phyloP scores from a whole-genome alignment of 1,140 invertebrate genomes.

The Ericerus pela region DNA sequence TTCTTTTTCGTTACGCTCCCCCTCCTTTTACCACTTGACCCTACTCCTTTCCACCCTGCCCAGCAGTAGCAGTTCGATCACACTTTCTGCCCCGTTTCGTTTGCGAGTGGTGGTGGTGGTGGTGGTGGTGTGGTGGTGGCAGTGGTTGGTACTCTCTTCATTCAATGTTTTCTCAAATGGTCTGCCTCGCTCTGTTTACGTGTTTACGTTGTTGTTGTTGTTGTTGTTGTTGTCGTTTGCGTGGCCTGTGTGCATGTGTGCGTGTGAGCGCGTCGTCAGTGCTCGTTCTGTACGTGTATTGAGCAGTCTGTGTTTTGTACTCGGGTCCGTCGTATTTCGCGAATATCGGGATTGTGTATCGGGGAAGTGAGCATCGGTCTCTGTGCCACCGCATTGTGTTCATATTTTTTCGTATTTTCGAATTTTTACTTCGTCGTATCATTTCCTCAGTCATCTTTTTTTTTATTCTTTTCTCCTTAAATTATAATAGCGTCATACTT shows the following conservation, averaged over 20 bases:
- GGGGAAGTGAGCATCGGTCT: background rate
- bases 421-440: too few species aligned
- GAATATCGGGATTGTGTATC: background rate
- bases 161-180: constrained; percentile 5
- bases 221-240: constrained; percentile 6
- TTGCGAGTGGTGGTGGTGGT: too few species aligned
- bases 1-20: background rate
- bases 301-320: background rate
- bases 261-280: background rate
- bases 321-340: background rate
- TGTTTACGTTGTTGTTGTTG: constrained; percentile 11
- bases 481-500: too few species aligned
- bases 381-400: background rate
- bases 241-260: background rate
- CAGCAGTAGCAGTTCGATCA: background rate
- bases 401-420: too few species aligned
- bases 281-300: background rate
- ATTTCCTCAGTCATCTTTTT: too few species aligned
- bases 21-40: background rate
- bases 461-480: too few species aligned
- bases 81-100: background rate
- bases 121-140: too few species aligned
- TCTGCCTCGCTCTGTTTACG: constrained; percentile 7
- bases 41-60: background rate
- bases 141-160: background rate